Evolutionary conservation across 2,113 vertebrate species (phyloP).

Genomic region (Thamnaconus septentrionalis): DNA sequence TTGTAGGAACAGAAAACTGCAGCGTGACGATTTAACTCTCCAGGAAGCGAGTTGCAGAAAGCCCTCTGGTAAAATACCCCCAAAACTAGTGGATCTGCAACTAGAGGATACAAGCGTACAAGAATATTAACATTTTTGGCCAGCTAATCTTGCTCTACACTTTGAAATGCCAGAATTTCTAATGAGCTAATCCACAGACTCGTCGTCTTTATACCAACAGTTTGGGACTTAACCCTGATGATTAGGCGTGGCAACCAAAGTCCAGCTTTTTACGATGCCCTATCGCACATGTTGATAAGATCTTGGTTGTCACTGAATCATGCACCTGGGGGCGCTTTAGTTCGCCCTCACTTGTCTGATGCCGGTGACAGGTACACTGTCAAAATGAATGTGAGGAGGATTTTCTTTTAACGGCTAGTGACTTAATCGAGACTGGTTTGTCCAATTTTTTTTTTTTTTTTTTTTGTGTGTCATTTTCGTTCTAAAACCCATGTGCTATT

Average conservation of each 20-base stretch:
- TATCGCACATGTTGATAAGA: conserved; percentile 10
- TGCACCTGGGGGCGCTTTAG: conserved; percentile 9
- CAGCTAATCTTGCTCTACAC: too few relatives aligned
- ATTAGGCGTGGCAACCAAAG: conserved; percentile 54
- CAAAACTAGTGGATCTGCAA: too few relatives aligned
- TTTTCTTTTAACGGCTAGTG: conserved; percentile 39
- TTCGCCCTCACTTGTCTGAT: conserved; percentile 10
- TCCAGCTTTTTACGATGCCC: conserved; percentile 45
- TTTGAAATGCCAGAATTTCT: too few relatives aligned
- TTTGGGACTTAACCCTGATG: too few relatives aligned
- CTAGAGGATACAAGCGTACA: too few relatives aligned
- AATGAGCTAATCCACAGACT: too few relatives aligned
- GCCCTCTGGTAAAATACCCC: too few relatives aligned
- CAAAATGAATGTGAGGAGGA: conserved; percentile 65
- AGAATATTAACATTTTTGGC: too few relatives aligned
- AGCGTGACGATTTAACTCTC: too few relatives aligned
- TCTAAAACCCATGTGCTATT: conserved; percentile 24
- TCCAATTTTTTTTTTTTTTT: conserved; percentile 13
- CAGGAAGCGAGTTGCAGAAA: too few relatives aligned
- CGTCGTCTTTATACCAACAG: too few relatives aligned
- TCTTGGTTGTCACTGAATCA: conserved; percentile 25
- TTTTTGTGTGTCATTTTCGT: not conserved
- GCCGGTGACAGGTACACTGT: conserved; percentile 34
- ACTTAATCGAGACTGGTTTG: conserved; percentile 43
- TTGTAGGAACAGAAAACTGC: too few relatives aligned